Evolutionary conservation across 2,888 invertebrate species (phyloP).

Genomic region (Bombyx huttoni): DNA sequence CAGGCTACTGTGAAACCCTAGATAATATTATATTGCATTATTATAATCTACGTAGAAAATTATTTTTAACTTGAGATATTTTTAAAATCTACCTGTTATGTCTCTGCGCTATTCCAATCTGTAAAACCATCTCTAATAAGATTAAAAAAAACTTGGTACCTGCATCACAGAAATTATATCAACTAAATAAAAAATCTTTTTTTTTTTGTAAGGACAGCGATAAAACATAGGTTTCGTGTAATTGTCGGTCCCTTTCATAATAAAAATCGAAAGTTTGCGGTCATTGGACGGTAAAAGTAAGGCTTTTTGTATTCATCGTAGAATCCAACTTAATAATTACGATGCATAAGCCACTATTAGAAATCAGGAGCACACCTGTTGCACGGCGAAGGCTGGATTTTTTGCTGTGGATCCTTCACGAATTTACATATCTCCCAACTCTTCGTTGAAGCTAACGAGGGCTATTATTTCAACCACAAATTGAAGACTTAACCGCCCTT

Average conservation of each 20-base stretch:
- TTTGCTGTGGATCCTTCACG: constrained; percentile 52
- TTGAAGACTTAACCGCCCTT: constrained; percentile 46
- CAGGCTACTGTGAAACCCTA: too few relatives aligned
- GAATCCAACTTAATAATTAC: constrained; percentile 43
- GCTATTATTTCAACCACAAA: constrained; percentile 67
- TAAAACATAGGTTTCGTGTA: not conserved
- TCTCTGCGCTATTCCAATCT: too few relatives aligned
- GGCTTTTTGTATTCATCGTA: constrained; percentile 32
- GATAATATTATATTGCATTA: constrained; percentile 45
- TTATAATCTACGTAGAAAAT: constrained; percentile 15
- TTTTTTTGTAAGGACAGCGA: not conserved
- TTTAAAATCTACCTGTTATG: not conserved
- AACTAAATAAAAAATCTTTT: not conserved
- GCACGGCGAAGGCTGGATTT: constrained; percentile 46
- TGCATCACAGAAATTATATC: not conserved
- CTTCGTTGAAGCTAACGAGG: constrained; percentile 57
- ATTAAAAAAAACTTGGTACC: not conserved
- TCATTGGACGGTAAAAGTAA: constrained; percentile 33
- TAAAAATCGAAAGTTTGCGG: constrained; percentile 51
- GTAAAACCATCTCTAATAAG: not conserved
- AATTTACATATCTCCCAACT: constrained; percentile 63
- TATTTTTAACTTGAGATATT: constrained; percentile 1
- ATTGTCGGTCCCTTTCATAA: constrained; percentile 9
- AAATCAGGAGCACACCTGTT: constrained; percentile 62
- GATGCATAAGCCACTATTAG: constrained; percentile 47